These are phyloP conservation scores for Gorsachius magnificus DNA, from an alignment of 2,797 vertebrate species.

Conservation along the genomic window DNA sequence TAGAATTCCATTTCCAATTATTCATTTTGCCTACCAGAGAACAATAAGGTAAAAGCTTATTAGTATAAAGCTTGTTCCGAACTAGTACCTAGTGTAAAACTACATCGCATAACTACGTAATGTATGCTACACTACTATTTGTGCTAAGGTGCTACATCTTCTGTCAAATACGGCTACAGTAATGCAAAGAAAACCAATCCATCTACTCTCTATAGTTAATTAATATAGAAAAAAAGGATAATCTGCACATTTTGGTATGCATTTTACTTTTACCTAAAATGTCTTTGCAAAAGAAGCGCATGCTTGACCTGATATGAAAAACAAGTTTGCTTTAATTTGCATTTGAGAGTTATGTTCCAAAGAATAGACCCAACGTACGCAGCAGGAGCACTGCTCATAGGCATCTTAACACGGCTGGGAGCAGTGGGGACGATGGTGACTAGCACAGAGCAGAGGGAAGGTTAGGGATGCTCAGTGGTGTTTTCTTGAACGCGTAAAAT, in stretches of 20 bases:
- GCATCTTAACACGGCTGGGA: neutral
- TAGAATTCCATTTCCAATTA: constrained; percentile 20
- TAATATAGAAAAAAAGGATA: neutral
- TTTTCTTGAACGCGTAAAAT: neutral
- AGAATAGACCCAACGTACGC: neutral
- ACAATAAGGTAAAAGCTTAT: neutral
- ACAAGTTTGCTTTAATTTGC: neutral
- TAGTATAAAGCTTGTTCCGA: neutral
- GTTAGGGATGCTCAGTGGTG: neutral
- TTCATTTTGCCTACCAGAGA: neutral
- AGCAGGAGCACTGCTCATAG: neutral
- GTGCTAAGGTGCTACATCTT: neutral
- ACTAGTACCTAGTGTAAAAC: neutral
- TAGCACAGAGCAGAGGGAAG: neutral
- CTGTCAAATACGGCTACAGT: neutral
- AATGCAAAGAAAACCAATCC: neutral
- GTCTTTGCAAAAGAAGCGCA: neutral
- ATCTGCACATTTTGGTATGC: neutral
- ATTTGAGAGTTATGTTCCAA: neutral
- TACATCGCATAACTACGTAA: neutral
- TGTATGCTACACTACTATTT: neutral
- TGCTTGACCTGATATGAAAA: neutral
- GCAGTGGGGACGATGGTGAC: neutral
- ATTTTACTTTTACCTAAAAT: neutral
- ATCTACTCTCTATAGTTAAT: neutral